Conservation (phyloP, 2,113 vertebrate species). For the Phoenicopterus ruber region DNA sequence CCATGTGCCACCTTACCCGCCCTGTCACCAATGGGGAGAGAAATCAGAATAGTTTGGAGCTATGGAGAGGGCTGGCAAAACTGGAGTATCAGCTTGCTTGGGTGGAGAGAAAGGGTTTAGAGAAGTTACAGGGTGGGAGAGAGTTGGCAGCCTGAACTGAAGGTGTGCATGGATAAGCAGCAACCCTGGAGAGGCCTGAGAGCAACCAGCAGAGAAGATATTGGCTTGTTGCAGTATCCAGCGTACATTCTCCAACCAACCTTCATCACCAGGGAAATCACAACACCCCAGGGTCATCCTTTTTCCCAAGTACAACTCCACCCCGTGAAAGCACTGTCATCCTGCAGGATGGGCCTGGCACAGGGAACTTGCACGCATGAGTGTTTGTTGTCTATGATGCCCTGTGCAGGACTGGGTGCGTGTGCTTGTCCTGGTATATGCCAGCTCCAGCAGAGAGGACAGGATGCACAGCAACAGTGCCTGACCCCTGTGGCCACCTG, state of each 20-base stretch:
- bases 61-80: not conserved
- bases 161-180: not conserved
- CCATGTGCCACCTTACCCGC: not conserved
- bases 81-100: not conserved
- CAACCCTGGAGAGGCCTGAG: not conserved
- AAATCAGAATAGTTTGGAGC: not conserved
- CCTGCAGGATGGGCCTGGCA: not conserved
- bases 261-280: not conserved
- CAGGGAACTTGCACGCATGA: too few species aligned
- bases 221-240: not conserved
- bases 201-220: not conserved
- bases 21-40: not conserved
- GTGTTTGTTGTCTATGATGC: not conserved
- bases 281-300: not conserved
- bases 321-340: not conserved
- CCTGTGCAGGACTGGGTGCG: accelerated
- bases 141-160: not conserved
- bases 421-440: not conserved
- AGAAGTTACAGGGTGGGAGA: not conserved
- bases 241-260: not conserved
- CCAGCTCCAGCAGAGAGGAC: not conserved
- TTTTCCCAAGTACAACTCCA: not conserved
- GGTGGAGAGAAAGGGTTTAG: not conserved
- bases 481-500: not conserved
- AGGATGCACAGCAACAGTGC: not conserved